Conservation (phyloP, 2,113 vertebrate genomes). For the Oreocharis arfaki region DNA sequence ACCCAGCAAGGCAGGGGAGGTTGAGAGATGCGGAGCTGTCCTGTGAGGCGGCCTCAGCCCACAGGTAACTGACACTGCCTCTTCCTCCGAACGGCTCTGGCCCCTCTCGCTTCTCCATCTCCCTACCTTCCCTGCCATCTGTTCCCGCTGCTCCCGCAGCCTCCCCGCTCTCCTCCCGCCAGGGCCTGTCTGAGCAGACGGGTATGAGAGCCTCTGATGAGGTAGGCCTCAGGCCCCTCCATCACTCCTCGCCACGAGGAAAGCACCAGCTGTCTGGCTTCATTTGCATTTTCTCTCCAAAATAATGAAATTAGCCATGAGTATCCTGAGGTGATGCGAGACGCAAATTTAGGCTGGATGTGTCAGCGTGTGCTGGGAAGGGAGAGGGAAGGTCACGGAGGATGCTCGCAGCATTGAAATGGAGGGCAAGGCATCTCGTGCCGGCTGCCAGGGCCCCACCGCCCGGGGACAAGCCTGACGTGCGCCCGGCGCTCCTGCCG, state of each 20-base stretch:
- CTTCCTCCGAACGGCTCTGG: slow-evolving; percentile 50
- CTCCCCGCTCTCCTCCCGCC: slow-evolving; percentile 72
- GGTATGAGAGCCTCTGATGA: slow-evolving; percentile 78
- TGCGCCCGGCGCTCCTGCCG: fast-evolving
- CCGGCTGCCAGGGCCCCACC: background rate
- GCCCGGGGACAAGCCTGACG: background rate
- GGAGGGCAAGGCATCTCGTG: slow-evolving; percentile 7
- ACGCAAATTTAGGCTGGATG: slow-evolving; percentile 78
- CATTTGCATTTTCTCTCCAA: slow-evolving; percentile 94
- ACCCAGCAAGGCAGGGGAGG: background rate
- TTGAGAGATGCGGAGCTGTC: background rate
- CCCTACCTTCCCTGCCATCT: slow-evolving; percentile 80
- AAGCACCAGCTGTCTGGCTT: slow-evolving; percentile 93
- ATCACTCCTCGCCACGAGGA: slow-evolving; percentile 85
- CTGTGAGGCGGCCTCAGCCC: slow-evolving; percentile 33
- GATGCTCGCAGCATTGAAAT: slow-evolving; percentile 31
- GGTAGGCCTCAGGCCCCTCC: slow-evolving; percentile 85
- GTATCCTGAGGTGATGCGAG: slow-evolving; percentile 95
- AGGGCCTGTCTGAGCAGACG: slow-evolving; percentile 83
- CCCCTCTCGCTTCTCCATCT: slow-evolving; percentile 63
- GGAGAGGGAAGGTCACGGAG: slow-evolving; percentile 76
- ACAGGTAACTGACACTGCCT: slow-evolving; percentile 69
- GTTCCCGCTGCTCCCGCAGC: slow-evolving; percentile 78
- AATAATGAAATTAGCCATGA: slow-evolving; percentile 98
- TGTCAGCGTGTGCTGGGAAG: slow-evolving; percentile 74